Percentiles rank a stretch among this genome's conserved stretches.
Conservation (phyloP, 1,140 invertebrate genomes). For the Brachionus plicatilis region DNA sequence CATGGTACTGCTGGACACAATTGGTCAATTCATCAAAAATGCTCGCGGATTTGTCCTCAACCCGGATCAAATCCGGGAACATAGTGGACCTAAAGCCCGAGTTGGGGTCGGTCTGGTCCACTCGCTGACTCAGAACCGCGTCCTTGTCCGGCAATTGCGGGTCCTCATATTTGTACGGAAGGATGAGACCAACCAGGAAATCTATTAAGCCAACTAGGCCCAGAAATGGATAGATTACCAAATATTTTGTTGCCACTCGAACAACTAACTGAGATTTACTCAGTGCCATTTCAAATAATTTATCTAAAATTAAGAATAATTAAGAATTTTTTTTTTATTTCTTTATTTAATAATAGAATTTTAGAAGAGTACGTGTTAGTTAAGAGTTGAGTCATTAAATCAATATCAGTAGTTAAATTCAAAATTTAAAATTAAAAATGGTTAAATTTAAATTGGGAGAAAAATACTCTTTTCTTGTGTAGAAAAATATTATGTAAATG, state of each 20-base stretch:
- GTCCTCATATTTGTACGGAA: slow-evolving; percentile 38
- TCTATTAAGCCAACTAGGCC: not conserved
- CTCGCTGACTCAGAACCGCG: not conserved
- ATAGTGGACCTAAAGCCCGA: slow-evolving; percentile 5
- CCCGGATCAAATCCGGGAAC: not conserved
- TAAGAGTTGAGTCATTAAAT: not conserved
- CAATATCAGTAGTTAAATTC: not conserved
- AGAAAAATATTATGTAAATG: not conserved
- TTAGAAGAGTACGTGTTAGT: not conserved
- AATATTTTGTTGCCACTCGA: slow-evolving; percentile 10
- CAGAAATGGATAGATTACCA: slow-evolving; percentile 32
- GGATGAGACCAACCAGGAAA: slow-evolving; percentile 22
- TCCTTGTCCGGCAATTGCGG: slow-evolving; percentile 28
- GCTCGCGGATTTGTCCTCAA: not conserved
- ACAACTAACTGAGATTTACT: not conserved
- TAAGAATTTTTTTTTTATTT: not conserved
- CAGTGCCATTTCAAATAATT: slow-evolving; percentile 5
- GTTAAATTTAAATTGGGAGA: too few relatives aligned
- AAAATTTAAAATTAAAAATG: not conserved
- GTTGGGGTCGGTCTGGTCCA: not conserved
- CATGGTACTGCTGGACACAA: not conserved
- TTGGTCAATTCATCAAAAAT: slow-evolving; percentile 13
- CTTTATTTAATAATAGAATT: not conserved
- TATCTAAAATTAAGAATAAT: not conserved
- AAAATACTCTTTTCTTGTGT: not conserved